These are phyloP conservation scores for Galerucella calmariensis DNA, from an alignment of 2,888 invertebrate genomes.

Conservation along the genomic window DNA sequence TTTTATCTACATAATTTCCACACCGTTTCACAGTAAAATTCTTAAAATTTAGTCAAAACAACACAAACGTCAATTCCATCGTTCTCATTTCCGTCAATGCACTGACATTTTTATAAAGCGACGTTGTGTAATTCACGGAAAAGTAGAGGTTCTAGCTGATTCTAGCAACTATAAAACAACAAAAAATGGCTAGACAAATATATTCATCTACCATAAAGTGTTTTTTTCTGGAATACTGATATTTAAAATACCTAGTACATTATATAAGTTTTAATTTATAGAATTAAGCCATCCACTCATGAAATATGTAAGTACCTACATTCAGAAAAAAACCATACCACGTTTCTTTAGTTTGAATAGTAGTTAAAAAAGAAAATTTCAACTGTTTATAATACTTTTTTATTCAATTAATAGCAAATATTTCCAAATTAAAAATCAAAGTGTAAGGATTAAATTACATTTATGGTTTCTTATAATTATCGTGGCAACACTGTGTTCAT, in stretches of 20 bases:
- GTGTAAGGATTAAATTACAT: background rate
- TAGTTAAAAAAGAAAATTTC: background rate
- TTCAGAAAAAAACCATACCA: no score
- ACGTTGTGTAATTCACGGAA: background rate
- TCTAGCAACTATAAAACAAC: no score
- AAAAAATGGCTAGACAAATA: no score
- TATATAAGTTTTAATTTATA: no score
- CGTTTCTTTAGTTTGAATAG: background rate
- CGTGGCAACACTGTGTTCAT: background rate
- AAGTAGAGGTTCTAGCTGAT: background rate
- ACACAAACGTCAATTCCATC: slow-evolving; percentile 27
- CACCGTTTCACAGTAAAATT: slow-evolving; percentile 13
- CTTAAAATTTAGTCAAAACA: slow-evolving; percentile 29
- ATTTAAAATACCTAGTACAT: no score
- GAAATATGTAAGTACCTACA: no score
- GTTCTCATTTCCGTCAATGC: slow-evolving; percentile 16
- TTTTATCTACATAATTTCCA: slow-evolving; percentile 22
- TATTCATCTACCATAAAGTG: no score
- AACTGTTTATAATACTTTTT: background rate
- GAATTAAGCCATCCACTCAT: no score
- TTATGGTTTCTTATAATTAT: background rate
- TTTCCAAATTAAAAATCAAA: background rate
- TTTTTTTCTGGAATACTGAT: no score
- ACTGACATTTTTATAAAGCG: slow-evolving; percentile 10
- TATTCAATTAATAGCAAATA: background rate